Conservation (phyloP, 2,113 vertebrate genomes). For the Tylochromis polylepis region DNA sequence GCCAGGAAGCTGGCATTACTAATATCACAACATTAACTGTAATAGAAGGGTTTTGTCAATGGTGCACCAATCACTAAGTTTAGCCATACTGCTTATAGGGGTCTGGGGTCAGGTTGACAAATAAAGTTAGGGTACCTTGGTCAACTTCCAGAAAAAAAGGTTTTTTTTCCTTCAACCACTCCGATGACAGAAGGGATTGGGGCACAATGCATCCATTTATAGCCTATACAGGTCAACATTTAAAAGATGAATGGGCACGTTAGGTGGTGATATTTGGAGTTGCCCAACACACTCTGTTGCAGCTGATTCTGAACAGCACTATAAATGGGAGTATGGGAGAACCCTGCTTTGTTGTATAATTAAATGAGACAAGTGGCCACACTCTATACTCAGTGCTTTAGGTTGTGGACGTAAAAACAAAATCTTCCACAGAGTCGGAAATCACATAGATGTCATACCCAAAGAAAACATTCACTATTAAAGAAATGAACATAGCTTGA, state of each 20-base stretch:
- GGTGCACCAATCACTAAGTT: background rate
- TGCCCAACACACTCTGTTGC: background rate
- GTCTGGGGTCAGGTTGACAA: background rate
- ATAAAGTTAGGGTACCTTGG: background rate
- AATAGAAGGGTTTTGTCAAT: background rate
- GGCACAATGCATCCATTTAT: background rate
- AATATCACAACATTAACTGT: background rate
- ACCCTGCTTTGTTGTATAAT: fast-evolving
- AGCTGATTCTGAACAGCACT: no score
- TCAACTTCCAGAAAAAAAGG: background rate
- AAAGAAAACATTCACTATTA: background rate
- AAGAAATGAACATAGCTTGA: background rate
- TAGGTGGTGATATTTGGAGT: background rate
- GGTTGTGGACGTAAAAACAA: background rate
- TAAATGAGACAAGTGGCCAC: background rate
- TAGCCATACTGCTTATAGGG: background rate
- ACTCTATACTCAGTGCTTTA: no score
- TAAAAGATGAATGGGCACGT: fast-evolving
- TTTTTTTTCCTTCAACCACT: fast-evolving
- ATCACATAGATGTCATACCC: background rate
- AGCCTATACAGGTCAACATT: background rate
- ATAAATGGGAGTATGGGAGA: background rate
- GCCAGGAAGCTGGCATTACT: background rate
- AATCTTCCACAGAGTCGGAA: background rate
- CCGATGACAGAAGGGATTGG: background rate